Base-by-base conservation (phyloP, 2,888 invertebrate species). In the Criorhina ranunculi region DNA sequence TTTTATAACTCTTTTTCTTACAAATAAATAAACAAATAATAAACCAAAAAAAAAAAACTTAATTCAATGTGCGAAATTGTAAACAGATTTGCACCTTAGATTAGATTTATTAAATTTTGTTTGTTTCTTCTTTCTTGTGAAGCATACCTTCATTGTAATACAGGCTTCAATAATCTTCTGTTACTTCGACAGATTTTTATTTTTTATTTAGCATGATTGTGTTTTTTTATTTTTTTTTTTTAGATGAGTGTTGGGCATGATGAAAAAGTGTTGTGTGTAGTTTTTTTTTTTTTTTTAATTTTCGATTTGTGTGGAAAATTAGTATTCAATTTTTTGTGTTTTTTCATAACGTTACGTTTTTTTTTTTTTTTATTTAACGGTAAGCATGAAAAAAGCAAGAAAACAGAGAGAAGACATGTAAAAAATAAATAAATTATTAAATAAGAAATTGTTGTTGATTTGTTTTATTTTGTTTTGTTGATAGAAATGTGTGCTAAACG, bases 111-210 rank as follows among this genome's bases (percentile, higher is more conserved):
- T 69, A n/a, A 11, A 70, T 82, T 75, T 11, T 31, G 62, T 69
- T 59, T 59, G 15, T 64, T 64, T 75, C 12, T 59, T 37, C 12
- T 69, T 24, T 77, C 40, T 59, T 40, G 70, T 72, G 85, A 87
- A 87, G 93, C 93, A 94, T 95, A 97, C 97, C 96, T 97, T 97
- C 92, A 97, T 95, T 91, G 96, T 96, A 94, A 96, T 96, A 96
- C 96, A 96, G 95, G 96, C 96, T 95, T 97, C 96, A 94, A 96
- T 95, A 95, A 97, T 96, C 96, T 96, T 96, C 96, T 96, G 96
- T 91, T 90, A 89, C 90, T 91, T 89, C 89, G 88, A 89, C 94
- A 93, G 92, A 93, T 88, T 88, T 88, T 88, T 86, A 87, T 87
- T 94, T 94, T 87, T 89, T 89, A 89, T 90, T 77, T 55, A 59